Conservation (phyloP, 2,888 invertebrate genomes). For the Cheilosia variabilis region DNA sequence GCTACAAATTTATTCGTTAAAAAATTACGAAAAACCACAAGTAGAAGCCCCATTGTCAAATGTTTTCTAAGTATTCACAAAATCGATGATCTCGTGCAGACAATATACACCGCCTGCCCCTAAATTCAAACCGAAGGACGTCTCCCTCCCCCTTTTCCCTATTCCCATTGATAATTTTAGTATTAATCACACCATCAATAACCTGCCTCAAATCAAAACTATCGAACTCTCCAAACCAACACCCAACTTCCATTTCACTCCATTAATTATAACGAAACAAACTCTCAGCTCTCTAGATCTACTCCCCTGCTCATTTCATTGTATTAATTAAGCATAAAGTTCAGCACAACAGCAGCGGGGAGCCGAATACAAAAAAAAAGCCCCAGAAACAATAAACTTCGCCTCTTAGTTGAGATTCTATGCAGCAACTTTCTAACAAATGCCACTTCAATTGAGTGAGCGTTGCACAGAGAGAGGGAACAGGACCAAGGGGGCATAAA, state of each 20-base stretch:
- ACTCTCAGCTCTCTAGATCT: not conserved
- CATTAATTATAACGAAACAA: conserved; percentile 31
- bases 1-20: too few species aligned
- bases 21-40: too few species aligned
- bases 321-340: conserved; percentile 49
- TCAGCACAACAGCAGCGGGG: not conserved
- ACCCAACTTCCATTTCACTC: conserved; percentile 11
- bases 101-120: too few species aligned
- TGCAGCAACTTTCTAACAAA: conserved; percentile 48
- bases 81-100: too few species aligned
- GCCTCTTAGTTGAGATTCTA: conserved; percentile 33
- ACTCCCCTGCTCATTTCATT: conserved; percentile 20
- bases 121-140: too few species aligned
- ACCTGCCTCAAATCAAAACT: too few species aligned
- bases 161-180: too few species aligned
- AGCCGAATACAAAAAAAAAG: not conserved
- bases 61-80: too few species aligned
- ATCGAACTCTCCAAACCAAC: too few species aligned
- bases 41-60: too few species aligned
- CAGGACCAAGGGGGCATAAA: conserved; percentile 11
- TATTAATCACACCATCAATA: too few species aligned
- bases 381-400: conserved; percentile 53
- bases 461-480: not conserved
- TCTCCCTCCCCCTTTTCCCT: too few species aligned
- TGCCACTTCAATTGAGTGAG: conserved; percentile 61